Conservation (phyloP, 2,888 invertebrate genomes). For the Gisinianus flammeolus region DNA sequence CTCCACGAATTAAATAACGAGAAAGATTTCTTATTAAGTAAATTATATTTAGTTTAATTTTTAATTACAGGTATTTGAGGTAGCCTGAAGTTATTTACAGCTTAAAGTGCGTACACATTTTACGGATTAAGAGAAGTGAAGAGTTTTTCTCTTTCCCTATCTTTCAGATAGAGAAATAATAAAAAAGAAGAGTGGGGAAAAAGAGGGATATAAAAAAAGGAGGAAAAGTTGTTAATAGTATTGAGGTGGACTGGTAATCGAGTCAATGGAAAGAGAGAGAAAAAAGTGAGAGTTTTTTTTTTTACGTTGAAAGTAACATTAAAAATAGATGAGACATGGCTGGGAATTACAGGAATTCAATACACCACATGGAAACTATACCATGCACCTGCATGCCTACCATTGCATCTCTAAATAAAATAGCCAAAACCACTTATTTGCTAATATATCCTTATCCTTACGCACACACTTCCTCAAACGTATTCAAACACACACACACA, state of each 20-base stretch:
- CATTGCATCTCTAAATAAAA: constrained; percentile 13
- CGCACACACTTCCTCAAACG: not conserved
- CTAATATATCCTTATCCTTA: not conserved
- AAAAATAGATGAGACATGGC: constrained; percentile 33
- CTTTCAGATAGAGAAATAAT: too few relatives aligned
- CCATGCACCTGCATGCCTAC: constrained; percentile 6
- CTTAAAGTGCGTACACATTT: too few relatives aligned
- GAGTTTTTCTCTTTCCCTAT: too few relatives aligned
- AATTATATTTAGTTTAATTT: too few relatives aligned
- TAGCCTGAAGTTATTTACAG: too few relatives aligned
- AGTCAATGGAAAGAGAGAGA: not conserved
- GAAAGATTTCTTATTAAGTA: too few relatives aligned
- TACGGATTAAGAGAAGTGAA: too few relatives aligned
- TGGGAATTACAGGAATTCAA: constrained; percentile 17
- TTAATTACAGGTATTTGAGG: too few relatives aligned
- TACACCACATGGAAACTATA: not conserved
- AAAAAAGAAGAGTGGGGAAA: not conserved
- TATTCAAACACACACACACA: constrained; percentile 8
- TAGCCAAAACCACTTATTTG: not conserved
- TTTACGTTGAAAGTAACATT: constrained; percentile 27
- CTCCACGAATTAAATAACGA: too few relatives aligned
- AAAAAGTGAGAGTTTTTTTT: constrained; percentile 16
- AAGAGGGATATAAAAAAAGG: not conserved
- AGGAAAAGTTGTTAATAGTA: not conserved
- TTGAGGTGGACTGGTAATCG: not conserved